Evolutionary conservation across 2,113 vertebrate species (phyloP).

Genomic region (Podilymbus podiceps): DNA sequence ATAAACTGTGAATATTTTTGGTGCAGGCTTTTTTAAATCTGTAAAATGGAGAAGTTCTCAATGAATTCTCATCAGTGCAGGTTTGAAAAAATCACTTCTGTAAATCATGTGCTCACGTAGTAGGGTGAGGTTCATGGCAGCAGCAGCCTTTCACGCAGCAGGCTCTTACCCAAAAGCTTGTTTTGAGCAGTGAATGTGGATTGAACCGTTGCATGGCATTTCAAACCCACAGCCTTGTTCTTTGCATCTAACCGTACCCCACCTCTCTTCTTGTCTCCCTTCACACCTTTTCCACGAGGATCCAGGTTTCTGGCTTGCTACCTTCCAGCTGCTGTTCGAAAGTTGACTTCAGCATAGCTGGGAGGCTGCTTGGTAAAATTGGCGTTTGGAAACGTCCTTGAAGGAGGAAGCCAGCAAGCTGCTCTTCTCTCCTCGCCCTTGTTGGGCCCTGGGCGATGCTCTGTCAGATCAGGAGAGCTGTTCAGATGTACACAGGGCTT

Average conservation of each 20-base stretch:
- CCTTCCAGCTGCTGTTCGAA: background rate
- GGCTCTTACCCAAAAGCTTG: background rate
- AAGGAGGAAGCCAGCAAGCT: background rate
- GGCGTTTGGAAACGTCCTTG: background rate
- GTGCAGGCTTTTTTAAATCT: conserved; percentile 77
- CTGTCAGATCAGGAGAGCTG: background rate
- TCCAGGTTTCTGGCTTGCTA: background rate
- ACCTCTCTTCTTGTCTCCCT: background rate
- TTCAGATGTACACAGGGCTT: rapidly evolving
- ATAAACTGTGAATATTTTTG: conserved; percentile 83
- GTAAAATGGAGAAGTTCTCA: conserved; percentile 70
- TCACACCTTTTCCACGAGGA: background rate
- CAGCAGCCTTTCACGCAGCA: background rate
- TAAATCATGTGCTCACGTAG: background rate
- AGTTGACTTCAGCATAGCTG: background rate
- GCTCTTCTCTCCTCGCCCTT: rapidly evolving
- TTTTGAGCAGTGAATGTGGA: background rate
- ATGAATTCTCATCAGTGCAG: conserved; percentile 46
- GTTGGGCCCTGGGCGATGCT: rapidly evolving
- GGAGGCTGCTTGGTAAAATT: background rate
- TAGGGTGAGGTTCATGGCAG: background rate
- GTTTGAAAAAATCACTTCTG: conserved; percentile 34
- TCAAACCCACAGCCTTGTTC: background rate
- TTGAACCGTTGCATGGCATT: conserved; percentile 34
- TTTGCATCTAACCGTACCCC: background rate